phyloP scores from a whole-genome alignment of 2,888 invertebrate species.

The Entomobrya proxima region DNA sequence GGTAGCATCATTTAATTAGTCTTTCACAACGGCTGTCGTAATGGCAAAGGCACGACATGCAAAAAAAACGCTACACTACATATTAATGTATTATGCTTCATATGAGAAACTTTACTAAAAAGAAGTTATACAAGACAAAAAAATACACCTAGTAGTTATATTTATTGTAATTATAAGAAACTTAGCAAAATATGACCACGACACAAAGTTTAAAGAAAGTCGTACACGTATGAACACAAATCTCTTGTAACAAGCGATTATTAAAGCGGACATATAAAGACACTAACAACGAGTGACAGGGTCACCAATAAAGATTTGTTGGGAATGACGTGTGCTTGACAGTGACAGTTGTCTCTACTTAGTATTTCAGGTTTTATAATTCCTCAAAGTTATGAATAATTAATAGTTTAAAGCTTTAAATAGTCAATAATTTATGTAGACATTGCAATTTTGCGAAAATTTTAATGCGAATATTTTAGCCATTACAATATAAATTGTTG shows the following conservation, averaged over 20 bases:
- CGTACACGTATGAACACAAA: neutral
- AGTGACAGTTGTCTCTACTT: neutral
- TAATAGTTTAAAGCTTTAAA: too few species aligned
- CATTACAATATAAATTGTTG: too few species aligned
- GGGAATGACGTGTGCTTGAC: neutral
- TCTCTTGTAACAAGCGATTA: conserved; percentile 39
- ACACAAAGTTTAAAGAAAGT: conserved; percentile 36
- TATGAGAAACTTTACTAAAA: too few species aligned
- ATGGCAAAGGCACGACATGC: conserved; percentile 25
- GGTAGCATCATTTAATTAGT: conserved; percentile 45
- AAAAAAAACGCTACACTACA: too few species aligned
- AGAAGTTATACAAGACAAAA: too few species aligned
- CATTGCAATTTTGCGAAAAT: too few species aligned
- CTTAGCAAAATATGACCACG: conserved; percentile 38
- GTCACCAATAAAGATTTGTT: conserved; percentile 38
- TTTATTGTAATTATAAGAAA: neutral
- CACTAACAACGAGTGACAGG: conserved; percentile 41
- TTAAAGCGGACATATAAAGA: conserved; percentile 7
- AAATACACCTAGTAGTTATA: too few species aligned
- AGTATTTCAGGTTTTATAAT: too few species aligned
- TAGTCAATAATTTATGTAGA: too few species aligned
- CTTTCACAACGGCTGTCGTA: neutral
- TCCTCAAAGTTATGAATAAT: too few species aligned
- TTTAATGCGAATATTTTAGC: too few species aligned
- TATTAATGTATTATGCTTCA: too few species aligned